Evolutionary conservation across 2,888 invertebrate genomes (phyloP).

Genomic region (Trichogramma evanescens): DNA sequence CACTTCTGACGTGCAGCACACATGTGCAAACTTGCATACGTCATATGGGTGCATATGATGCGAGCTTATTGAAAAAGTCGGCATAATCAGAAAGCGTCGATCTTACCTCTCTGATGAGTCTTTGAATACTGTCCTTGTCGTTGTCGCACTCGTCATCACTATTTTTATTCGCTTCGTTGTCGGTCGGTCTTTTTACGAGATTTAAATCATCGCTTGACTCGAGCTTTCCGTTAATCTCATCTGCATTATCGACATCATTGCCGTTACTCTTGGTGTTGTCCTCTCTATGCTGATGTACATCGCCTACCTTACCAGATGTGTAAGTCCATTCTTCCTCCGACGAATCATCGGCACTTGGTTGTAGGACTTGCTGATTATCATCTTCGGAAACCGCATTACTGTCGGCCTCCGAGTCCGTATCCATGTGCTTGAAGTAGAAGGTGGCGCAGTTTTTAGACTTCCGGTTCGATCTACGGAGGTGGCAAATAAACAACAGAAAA

Average conservation of each 20-base stretch:
- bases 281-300: neutral
- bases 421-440: conserved; percentile 79
- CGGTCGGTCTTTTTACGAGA: neutral
- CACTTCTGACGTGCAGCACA: too few relatives aligned
- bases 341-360: conserved; percentile 47
- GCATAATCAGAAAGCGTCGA: neutral
- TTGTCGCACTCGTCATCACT: conserved; percentile 50
- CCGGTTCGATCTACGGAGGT: conserved; percentile 56
- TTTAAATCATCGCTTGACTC: conserved; percentile 15
- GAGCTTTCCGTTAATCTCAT: conserved; percentile 6
- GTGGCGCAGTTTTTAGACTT: conserved; percentile 77
- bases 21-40: too few relatives aligned
- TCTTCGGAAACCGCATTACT: conserved; percentile 27
- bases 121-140: conserved; percentile 62
- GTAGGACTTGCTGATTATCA: neutral
- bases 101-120: conserved; percentile 61
- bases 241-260: conserved; percentile 16
- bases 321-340: conserved; percentile 68
- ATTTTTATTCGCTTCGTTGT: conserved; percentile 41
- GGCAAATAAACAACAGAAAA: neutral
- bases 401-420: conserved; percentile 77
- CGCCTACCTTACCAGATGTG: conserved; percentile 30
- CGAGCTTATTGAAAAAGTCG: too few relatives aligned
- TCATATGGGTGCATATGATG: too few relatives aligned
- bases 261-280: conserved; percentile 6